Conservation (phyloP, 2,797 vertebrate genomes). For the Miichthys miiuy region DNA sequence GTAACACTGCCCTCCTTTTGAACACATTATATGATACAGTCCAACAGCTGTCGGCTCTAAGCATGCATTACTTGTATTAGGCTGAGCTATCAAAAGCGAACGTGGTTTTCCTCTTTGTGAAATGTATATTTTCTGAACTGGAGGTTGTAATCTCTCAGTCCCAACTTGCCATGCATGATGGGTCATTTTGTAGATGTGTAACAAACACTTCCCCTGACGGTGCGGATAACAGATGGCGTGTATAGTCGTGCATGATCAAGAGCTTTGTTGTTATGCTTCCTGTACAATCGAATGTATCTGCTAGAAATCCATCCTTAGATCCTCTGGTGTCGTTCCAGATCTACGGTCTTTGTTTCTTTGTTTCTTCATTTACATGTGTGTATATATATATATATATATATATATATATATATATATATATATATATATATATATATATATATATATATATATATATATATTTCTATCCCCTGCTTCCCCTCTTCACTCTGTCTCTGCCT, state of each 20-base stretch:
- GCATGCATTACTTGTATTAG: neutral
- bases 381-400: constrained; percentile 1
- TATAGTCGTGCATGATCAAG: constrained; percentile 47
- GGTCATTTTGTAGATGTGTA: constrained; percentile 50
- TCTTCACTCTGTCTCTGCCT: constrained; percentile 5
- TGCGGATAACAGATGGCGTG: constrained; percentile 58
- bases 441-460: constrained; percentile 4
- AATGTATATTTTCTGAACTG: constrained; percentile 16
- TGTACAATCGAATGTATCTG: constrained; percentile 48
- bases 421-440: neutral
- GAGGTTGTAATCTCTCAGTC: constrained; percentile 29
- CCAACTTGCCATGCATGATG: constrained; percentile 16
- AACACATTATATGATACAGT: neutral
- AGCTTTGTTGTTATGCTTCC: constrained; percentile 54
- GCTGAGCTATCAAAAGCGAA: neutral
- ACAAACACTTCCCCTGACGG: constrained; percentile 44
- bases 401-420: neutral
- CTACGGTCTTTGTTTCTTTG: constrained; percentile 39
- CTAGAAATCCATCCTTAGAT: constrained; percentile 49
- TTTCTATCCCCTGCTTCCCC: neutral
- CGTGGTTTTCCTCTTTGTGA: constrained; percentile 6
- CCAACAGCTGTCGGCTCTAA: neutral
- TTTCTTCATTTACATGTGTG: constrained; percentile 39
- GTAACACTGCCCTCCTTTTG: neutral
- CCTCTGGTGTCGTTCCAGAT: constrained; percentile 28